Conservation (phyloP, 2,797 vertebrate species). For the Gephyroberyx darwinii region DNA sequence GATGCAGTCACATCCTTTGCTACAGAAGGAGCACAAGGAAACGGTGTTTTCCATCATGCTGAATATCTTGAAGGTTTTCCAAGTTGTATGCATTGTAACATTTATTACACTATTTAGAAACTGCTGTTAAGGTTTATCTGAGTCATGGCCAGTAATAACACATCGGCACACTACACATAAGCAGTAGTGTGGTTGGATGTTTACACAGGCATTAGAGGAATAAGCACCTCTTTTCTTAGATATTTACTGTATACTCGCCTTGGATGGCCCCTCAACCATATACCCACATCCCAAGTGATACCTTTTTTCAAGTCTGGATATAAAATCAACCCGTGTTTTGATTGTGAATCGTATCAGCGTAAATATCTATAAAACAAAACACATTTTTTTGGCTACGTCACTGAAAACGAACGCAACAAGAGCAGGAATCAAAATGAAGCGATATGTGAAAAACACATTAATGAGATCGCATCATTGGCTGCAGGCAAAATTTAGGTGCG, state of each 20-base stretch:
- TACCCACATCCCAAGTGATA: not conserved
- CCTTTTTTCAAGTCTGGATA: not conserved
- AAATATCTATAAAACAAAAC: no score
- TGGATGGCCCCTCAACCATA: no score
- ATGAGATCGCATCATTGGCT: conserved; percentile 54
- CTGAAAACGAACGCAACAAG: conserved; percentile 5
- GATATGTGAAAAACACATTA: conserved; percentile 54
- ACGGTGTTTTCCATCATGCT: conserved; percentile 33
- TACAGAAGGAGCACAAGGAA: conserved; percentile 45
- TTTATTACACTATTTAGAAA: no score
- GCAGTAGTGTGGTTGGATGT: not conserved
- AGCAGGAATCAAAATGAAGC: conserved; percentile 37
- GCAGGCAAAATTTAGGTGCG: conserved; percentile 48
- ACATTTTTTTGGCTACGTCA: not conserved
- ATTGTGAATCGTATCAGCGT: no score
- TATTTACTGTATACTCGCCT: no score
- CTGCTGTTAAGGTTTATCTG: not conserved
- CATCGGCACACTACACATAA: not conserved
- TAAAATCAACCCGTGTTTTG: no score
- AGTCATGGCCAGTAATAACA: conserved; percentile 30
- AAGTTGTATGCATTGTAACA: conserved; percentile 20
- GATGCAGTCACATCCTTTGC: conserved; percentile 43
- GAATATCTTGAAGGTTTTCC: conserved; percentile 44
- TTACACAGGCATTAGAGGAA: conserved; percentile 17
- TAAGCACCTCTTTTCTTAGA: conserved; percentile 1